Evolutionary conservation across 2,113 vertebrate species (phyloP), one percentile per base, ranked within the genome.

Genomic region (Salvelinus alpinus): DNA sequence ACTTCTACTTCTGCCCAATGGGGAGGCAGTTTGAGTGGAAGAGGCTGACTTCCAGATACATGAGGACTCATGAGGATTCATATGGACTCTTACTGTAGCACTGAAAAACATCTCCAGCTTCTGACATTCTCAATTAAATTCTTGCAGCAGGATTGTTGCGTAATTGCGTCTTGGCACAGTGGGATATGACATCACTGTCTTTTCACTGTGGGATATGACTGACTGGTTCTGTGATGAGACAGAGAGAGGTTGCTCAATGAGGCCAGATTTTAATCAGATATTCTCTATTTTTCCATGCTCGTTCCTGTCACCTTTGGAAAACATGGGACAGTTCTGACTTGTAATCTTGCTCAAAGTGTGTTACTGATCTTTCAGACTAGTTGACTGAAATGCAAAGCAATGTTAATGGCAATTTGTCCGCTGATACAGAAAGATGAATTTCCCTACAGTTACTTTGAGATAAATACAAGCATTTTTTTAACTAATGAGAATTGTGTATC

Each of bases 391-490:
- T 31, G 31, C 18, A 29, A 38, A 44, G 14, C 31, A 38, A 16
- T 22, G 13, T 4, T n/a, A 11, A 20, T 38, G 14, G 16, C 3
- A 20, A 7, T 20, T 3, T 11, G 18, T 62, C 59, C 59, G 0
- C 38, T 62, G 18, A 62, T 62, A 62, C 16, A 16, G 16, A 60
- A 5, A 64, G 2, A 38, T 34, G 5, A 73, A 25, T 73, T 66
- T 22, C n/a, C 64, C 47, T 74, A 24, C 25, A 54, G 60, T 20
- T 27, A 54, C 73, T 74, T 74, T 5, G 18, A 18, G 7, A 25
- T 65, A 24, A 74, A 51, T 47, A 62, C 22, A 54, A 44, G 64
- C 62, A 47, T 14, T 47, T 27, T 74, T 48, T 24, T 8, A 72
- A 71, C 20, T 31, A 27, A 69, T 69, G 67, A 1, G 67, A 38